Base-by-base conservation (phyloP, 1,140 invertebrate genomes). In the Sarcophaga peregrina region DNA sequence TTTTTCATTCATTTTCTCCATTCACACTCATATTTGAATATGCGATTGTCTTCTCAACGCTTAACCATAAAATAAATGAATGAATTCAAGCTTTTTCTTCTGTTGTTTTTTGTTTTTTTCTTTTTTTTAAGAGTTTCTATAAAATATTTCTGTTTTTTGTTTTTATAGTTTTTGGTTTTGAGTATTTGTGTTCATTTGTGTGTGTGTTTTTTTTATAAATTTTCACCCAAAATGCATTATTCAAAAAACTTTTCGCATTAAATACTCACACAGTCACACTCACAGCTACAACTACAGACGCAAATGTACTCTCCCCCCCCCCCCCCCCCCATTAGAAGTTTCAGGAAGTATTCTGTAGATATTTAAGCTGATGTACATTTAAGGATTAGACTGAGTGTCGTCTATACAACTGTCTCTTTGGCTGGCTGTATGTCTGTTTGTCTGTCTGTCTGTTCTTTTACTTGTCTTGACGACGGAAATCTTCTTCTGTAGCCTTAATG, bases 1-100 rank as follows among this genome's bases (percentile, higher is more conserved):
- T 20, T 68, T 20, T 68, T 68, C 20, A 37, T 37, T 37, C 25
- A 37, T 37, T 37, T 37, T 37, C 25, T 37, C 25, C 4, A 8
- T 68, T 58, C n/a, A 7, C 54, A 58, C 54, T 58, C 54, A 68
- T 9, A 68, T 20, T 68, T 68, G 10, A 20, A 68, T 20, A 20
- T 68, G 62, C 7, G 17, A 9, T 15, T 68, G 6, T 17, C 54
- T 68, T 20, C 17, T 68, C 17, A 17, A 68, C n/a, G 17, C n/a
- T 68, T 20, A 68, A 25, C 62, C 62, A 68, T 68, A 68, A 68
- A 68, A 68, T 68, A 68, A 68, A 68, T 68, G 62, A 68, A 68
- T 68, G 62, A 20, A 25, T 68, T 68, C 17, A 20, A 68, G 62
- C 20, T 68, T 25, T 68, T 68, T 58, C 15, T 68, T 13, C 15